Conservation (phyloP, 2,797 vertebrate genomes). For the Crenichthys baileyi region DNA sequence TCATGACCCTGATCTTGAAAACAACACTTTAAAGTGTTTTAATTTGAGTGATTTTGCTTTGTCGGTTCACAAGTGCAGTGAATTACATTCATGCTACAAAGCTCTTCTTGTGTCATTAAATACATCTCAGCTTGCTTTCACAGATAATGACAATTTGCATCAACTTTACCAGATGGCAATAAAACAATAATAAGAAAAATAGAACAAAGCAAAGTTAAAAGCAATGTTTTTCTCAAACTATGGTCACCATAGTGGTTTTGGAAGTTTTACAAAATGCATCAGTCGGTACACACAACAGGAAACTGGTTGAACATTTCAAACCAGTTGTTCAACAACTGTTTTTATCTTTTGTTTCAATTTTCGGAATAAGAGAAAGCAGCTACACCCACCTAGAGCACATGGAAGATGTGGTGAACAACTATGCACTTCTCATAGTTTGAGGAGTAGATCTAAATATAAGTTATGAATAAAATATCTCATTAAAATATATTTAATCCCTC, state of each 20-base stretch:
- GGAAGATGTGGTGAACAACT: slow-evolving; percentile 49
- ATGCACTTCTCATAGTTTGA: slow-evolving; percentile 57
- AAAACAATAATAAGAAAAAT: neutral
- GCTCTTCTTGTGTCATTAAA: too few relatives aligned
- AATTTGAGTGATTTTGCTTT: too few relatives aligned
- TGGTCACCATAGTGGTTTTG: slow-evolving; percentile 27
- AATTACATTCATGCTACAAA: too few relatives aligned
- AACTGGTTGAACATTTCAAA: slow-evolving; percentile 29
- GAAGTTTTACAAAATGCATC: slow-evolving; percentile 35
- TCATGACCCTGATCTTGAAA: neutral
- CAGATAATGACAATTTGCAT: neutral
- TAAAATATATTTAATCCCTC: slow-evolving; percentile 71
- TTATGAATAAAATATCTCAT: slow-evolving; percentile 75
- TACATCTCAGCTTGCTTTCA: neutral
- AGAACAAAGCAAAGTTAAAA: neutral
- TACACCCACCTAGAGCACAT: slow-evolving; percentile 28
- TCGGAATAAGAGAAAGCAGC: slow-evolving; percentile 34
- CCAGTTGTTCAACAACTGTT: slow-evolving; percentile 32
- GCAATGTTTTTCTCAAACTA: neutral
- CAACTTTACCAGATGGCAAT: neutral
- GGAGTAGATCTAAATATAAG: slow-evolving; percentile 70
- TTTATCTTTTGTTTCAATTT: slow-evolving; percentile 47
- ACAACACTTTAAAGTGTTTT: neutral
- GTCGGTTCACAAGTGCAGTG: too few relatives aligned
- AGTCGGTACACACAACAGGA: slow-evolving; percentile 44